A percentile compares a stretch with the other conserved stretches of the same genome.
Conservation (phyloP, 2,113 vertebrate species). For the Pteronura brasiliensis region DNA sequence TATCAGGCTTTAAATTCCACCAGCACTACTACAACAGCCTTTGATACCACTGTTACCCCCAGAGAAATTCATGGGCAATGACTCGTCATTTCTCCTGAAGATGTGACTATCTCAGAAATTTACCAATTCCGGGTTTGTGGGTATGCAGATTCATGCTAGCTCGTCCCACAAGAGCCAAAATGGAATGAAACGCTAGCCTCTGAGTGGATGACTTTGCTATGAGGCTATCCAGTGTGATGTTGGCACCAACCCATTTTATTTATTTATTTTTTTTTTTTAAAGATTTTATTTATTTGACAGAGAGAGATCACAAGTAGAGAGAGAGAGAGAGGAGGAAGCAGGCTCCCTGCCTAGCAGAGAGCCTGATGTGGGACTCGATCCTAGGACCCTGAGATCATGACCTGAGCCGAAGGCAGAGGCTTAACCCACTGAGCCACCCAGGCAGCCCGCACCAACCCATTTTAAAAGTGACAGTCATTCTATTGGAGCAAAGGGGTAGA, state of each 20-base stretch:
- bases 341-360: no score
- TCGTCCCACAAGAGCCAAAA: background rate
- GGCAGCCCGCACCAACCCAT: background rate
- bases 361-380: no score
- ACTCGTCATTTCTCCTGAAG: background rate
- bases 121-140: background rate
- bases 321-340: no score
- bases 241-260: background rate
- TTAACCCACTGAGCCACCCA: no score
- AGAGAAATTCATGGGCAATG: background rate
- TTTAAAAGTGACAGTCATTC: background rate
- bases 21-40: background rate
- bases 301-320: no score
- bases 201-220: background rate
- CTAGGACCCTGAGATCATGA: no score
- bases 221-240: background rate
- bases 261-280: no score
- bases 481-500: background rate
- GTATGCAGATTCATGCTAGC: background rate
- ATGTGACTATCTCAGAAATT: background rate
- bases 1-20: background rate
- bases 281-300: no score
- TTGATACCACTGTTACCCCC: background rate
- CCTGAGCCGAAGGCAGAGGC: no score
- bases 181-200: background rate